These are phyloP conservation scores for Martes martes DNA, from an alignment of 2,113 vertebrate species.

Conservation along the genomic window DNA sequence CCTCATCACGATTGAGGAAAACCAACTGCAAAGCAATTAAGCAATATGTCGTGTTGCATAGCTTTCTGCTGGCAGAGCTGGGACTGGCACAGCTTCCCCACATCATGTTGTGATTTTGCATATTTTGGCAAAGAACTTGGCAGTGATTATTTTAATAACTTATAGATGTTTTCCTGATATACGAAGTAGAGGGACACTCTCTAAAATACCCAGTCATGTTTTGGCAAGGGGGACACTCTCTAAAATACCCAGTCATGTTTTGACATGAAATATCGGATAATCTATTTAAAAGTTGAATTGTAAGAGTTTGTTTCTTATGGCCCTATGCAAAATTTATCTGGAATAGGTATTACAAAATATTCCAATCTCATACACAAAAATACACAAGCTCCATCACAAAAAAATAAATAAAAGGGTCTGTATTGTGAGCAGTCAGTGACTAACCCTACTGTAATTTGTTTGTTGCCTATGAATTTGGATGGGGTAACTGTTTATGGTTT, in stretches of 20 bases:
- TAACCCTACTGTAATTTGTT: slow-evolving; percentile 13
- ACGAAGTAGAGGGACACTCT: not conserved
- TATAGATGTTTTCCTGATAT: not conserved
- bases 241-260: slow-evolving; percentile 24
- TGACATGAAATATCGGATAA: not conserved
- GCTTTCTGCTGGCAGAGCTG: not conserved
- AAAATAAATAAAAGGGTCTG: not conserved
- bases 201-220: slow-evolving; percentile 18
- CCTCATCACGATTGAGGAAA: not conserved
- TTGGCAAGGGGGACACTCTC: not conserved
- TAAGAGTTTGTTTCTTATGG: not conserved
- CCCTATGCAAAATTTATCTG: not conserved
- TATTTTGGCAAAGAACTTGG: slow-evolving; percentile 43
- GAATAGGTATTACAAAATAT: not conserved
- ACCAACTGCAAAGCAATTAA: not conserved
- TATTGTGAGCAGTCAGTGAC: not conserved
- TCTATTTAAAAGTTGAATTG: slow-evolving; percentile 20
- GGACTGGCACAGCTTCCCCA: not conserved
- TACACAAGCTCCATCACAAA: not conserved
- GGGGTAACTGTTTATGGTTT: not conserved
- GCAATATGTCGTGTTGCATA: not conserved
- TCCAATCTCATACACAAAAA: not conserved
- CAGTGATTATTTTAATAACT: slow-evolving; percentile 42
- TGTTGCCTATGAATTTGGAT: slow-evolving; percentile 28
- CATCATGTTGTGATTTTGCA: not conserved